A percentile compares a stretch with the other conserved stretches of the same genome.
These are phyloP conservation scores for Anniella stebbinsi DNA, from an alignment of 2,797 vertebrate genomes.

Conservation along the genomic window DNA sequence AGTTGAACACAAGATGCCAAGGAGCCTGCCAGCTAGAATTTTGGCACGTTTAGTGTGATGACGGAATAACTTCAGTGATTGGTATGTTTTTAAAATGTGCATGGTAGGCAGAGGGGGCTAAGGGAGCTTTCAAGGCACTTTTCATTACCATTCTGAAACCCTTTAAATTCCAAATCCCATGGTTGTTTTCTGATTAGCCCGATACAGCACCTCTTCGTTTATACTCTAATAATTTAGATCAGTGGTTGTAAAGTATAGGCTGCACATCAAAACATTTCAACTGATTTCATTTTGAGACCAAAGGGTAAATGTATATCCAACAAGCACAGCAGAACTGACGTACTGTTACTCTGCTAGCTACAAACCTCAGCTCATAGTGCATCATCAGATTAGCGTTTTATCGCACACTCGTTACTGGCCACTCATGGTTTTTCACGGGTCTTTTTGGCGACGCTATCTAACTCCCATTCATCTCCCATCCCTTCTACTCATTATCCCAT, in stretches of 20 bases:
- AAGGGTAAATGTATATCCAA: not conserved
- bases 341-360: not conserved
- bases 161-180: not conserved
- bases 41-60: rapidly evolving
- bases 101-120: not conserved
- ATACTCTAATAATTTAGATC: not conserved
- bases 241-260: not conserved
- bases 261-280: not conserved
- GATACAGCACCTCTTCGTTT: not conserved
- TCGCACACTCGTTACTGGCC: too few relatives aligned
- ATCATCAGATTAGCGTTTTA: too few relatives aligned
- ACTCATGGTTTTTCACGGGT: too few relatives aligned
- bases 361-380: too few relatives aligned
- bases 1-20: not conserved
- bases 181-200: not conserved
- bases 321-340: not conserved
- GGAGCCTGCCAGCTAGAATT: too few relatives aligned
- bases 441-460: too few relatives aligned
- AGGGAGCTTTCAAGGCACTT: not conserved
- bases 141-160: not conserved
- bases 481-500: too few relatives aligned
- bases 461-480: too few relatives aligned
- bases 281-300: not conserved
- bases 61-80: not conserved
- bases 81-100: not conserved